Conservation (phyloP, 2,113 vertebrate genomes). For the Sander vitreus region DNA sequence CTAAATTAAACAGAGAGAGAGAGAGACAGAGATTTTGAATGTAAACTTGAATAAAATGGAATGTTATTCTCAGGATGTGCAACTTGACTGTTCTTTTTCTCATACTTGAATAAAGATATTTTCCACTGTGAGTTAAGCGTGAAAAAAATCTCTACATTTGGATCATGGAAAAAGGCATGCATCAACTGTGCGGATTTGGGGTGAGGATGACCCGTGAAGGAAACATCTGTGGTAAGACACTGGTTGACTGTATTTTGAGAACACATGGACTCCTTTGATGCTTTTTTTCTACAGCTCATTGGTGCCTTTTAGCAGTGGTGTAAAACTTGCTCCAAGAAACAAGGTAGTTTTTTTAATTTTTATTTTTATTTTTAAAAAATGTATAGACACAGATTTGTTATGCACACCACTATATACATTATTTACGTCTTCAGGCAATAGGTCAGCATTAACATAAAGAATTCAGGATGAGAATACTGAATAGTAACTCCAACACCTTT, state of each 20-base stretch:
- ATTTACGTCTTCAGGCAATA: conserved; percentile 22
- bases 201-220: not conserved
- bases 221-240: conserved; percentile 19
- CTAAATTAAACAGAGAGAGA: conserved; percentile 15
- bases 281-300: conserved; percentile 5
- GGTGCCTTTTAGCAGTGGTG: not conserved
- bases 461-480: conserved; percentile 24
- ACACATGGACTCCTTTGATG: not conserved
- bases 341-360: not conserved
- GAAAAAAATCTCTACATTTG: conserved; percentile 5
- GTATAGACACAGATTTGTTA: conserved; percentile 4
- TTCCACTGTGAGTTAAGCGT: conserved; percentile 1
- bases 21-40: not conserved
- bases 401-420: not conserved
- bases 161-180: conserved; percentile 21
- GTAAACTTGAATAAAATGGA: not conserved
- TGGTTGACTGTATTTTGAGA: not conserved
- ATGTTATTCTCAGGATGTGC: conserved; percentile 11
- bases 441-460: conserved; percentile 49
- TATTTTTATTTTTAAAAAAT: not conserved
- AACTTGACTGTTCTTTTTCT: conserved; percentile 4
- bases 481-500: conserved; percentile 15
- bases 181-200: not conserved
- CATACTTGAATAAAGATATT: not conserved
- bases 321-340: conserved; percentile 1